phyloP scores from a whole-genome alignment of 2,113 vertebrate species.

The Petrocephalus zakoni region DNA sequence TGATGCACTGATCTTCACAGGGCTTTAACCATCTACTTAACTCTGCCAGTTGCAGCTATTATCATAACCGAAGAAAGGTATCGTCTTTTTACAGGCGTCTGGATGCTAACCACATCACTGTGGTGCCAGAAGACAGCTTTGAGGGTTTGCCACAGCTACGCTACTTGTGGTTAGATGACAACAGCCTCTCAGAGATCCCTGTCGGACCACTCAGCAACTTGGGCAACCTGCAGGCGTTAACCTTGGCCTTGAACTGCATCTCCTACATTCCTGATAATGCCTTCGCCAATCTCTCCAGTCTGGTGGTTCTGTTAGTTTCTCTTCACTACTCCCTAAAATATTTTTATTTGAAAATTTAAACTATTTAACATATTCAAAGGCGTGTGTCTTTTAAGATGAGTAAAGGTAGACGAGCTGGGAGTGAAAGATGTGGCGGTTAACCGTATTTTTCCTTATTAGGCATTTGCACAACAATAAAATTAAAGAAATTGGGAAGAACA shows the following conservation, averaged over 20 bases:
- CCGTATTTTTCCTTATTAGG: constrained; percentile 53
- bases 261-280: constrained; percentile 81
- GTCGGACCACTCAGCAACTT: constrained; percentile 78
- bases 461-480: constrained; percentile 98
- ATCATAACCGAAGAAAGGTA: background rate
- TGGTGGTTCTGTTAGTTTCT: constrained; percentile 88
- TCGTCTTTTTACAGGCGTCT: constrained; percentile 65
- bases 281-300: constrained; percentile 89
- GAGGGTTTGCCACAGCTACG: constrained; percentile 85
- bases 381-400: background rate
- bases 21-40: background rate
- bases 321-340: background rate
- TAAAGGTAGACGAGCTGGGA: background rate
- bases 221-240: constrained; percentile 84
- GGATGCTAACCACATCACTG: constrained; percentile 90
- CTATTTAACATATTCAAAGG: background rate
- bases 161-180: constrained; percentile 96
- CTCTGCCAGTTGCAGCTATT: background rate
- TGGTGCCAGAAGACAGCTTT: constrained; percentile 87
- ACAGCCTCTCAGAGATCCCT: constrained; percentile 82
- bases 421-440: background rate
- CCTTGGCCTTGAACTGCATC: constrained; percentile 90
- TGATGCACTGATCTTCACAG: background rate
- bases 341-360: background rate
- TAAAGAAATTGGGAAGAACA: constrained; percentile 75